phyloP scores from a whole-genome alignment of 2,888 invertebrate species.

The Eretmocerus hayati region DNA sequence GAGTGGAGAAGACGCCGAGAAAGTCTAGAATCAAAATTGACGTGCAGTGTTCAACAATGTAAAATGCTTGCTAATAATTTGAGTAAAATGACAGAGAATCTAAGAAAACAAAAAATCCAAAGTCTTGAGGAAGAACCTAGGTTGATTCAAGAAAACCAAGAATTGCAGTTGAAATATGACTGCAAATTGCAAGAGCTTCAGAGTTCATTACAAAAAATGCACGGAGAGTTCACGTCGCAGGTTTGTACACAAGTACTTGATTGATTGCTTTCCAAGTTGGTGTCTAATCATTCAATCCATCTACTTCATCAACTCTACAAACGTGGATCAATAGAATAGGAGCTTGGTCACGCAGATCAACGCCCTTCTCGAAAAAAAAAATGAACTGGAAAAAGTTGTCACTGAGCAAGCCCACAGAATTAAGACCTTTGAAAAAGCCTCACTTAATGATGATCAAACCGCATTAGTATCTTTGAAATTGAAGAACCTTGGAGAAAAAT shows the following conservation, averaged over 20 bases:
- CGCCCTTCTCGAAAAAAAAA: slow-evolving; percentile 33
- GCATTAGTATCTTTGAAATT: slow-evolving; percentile 60
- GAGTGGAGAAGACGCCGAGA: slow-evolving; percentile 55
- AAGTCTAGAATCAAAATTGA: slow-evolving; percentile 54
- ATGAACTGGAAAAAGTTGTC: slow-evolving; percentile 29
- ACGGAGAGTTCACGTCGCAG: slow-evolving; percentile 54
- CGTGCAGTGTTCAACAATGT: slow-evolving; percentile 56
- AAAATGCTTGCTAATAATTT: slow-evolving; percentile 55
- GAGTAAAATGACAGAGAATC: slow-evolving; percentile 56
- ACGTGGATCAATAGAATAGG: slow-evolving; percentile 34
- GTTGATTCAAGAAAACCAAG: slow-evolving; percentile 53
- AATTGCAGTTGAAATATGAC: slow-evolving; percentile 55
- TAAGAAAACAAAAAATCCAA: slow-evolving; percentile 49
- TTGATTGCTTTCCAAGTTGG: no score
- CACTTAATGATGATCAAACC: slow-evolving; percentile 61
- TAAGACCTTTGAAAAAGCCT: slow-evolving; percentile 48
- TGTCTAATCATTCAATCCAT: no score
- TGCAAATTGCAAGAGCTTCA: slow-evolving; percentile 54
- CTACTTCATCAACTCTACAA: no score
- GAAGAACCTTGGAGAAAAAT: slow-evolving; percentile 58
- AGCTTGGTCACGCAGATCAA: slow-evolving; percentile 33
- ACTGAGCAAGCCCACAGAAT: slow-evolving; percentile 33
- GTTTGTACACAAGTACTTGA: slow-evolving; percentile 36
- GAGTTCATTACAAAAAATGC: slow-evolving; percentile 54
- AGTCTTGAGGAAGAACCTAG: slow-evolving; percentile 53